These are phyloP conservation scores for Vultur gryphus DNA, from an alignment of 2,797 vertebrate species.

Conservation along the genomic window DNA sequence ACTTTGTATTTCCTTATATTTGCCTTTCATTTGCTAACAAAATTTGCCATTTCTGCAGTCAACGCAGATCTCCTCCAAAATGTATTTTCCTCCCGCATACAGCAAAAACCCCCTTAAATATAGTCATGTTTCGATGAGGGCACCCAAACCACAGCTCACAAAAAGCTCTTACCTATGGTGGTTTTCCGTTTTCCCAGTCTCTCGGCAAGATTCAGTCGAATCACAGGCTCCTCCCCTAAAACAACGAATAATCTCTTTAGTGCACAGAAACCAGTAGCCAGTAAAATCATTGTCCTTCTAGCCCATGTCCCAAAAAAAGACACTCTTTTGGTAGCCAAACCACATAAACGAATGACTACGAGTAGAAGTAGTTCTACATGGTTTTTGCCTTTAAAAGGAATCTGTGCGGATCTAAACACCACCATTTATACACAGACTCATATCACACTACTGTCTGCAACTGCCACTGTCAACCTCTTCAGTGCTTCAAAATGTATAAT, in stretches of 20 bases:
- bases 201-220: constrained; percentile 67
- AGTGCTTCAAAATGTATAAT: not conserved
- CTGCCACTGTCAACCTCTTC: not conserved
- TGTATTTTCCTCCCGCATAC: not conserved
- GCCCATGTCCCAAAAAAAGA: not conserved
- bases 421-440: not conserved
- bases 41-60: not conserved
- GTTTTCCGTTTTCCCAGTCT: constrained; percentile 70
- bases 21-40: not conserved
- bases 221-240: constrained; percentile 70
- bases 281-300: not conserved
- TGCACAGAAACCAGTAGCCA: not conserved
- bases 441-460: too few relatives aligned
- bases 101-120: not conserved
- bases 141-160: not conserved
- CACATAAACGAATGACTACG: fast-evolving
- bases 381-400: not conserved
- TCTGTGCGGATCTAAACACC: not conserved
- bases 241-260: not conserved
- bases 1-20: not conserved
- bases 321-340: not conserved
- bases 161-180: constrained; percentile 33
- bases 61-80: not conserved
- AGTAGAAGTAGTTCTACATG: fast-evolving
- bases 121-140: not conserved